A percentile compares a stretch with the other conserved stretches of the same genome.
phyloP scores from a whole-genome alignment of 2,113 vertebrate species.

The Phoenicopterus ruber region DNA sequence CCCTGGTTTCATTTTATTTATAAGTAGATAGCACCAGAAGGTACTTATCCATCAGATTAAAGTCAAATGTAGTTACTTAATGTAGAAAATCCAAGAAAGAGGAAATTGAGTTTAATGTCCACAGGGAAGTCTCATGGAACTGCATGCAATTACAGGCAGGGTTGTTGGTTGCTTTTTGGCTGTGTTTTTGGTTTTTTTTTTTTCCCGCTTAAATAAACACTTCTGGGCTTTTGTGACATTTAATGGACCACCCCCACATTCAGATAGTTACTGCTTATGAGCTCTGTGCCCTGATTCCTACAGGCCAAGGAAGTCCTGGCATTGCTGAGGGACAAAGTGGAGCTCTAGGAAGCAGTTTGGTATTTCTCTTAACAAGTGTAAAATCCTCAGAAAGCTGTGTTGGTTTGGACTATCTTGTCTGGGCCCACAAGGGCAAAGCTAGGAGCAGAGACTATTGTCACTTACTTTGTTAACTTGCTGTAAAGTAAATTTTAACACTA shows the following conservation, averaged over 20 bases:
- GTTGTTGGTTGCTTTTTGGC: not conserved
- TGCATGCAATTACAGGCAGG: not conserved
- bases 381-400: not conserved
- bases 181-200: not conserved
- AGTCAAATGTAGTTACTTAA: not conserved
- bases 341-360: not conserved
- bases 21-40: not conserved
- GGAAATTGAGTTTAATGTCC: not conserved
- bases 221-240: not conserved
- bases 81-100: not conserved
- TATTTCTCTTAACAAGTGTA: not conserved
- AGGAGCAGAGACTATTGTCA: not conserved
- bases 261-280: not conserved
- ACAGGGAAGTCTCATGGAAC: not conserved
- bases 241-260: not conserved
- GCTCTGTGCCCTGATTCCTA: not conserved
- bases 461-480: not conserved
- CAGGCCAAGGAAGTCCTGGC: not conserved
- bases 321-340: not conserved
- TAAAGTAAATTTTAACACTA: not conserved
- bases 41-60: slow-evolving; percentile 28
- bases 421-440: not conserved
- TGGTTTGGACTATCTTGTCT: not conserved
- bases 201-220: not conserved
- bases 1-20: slow-evolving; percentile 23